phyloP scores from a whole-genome alignment of 2,888 invertebrate species.

The Spisula subtruncata region DNA sequence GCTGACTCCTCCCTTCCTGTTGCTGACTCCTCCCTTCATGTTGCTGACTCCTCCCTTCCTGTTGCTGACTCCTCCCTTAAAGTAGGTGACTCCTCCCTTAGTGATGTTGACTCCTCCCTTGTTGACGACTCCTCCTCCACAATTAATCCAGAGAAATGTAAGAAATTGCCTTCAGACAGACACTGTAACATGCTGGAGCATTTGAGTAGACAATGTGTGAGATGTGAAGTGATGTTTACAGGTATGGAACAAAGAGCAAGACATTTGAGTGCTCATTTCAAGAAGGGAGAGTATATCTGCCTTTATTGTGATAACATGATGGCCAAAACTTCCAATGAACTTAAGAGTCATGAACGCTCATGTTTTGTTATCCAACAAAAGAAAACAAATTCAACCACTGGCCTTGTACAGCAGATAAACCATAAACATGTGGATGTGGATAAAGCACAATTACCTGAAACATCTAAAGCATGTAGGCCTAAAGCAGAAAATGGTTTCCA shows the following conservation, averaged over 20 bases:
- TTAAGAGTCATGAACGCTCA: constrained; percentile 67
- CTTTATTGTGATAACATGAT: constrained; percentile 57
- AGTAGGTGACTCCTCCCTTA: too few species aligned
- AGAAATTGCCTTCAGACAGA: background rate
- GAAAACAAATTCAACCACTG: background rate
- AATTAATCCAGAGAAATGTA: constrained; percentile 25
- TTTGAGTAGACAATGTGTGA: background rate
- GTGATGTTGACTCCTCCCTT: too few species aligned
- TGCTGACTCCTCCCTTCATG: too few species aligned
- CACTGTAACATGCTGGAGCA: background rate
- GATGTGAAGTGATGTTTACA: background rate
- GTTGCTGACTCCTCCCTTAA: too few species aligned
- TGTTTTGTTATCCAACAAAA: constrained; percentile 54
- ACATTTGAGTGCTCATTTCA: constrained; percentile 55
- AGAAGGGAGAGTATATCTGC: constrained; percentile 55
- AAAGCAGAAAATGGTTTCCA: too few species aligned
- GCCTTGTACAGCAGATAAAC: background rate
- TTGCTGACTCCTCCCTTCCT: too few species aligned
- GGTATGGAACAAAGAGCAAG: background rate
- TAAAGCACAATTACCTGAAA: too few species aligned
- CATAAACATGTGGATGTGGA: too few species aligned
- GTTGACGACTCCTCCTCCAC: too few species aligned
- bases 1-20: too few species aligned
- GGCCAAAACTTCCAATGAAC: constrained; percentile 56
- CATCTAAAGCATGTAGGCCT: too few species aligned